Evolutionary conservation across 2,113 vertebrate species (phyloP).

Genomic region (Microcebus lehilahytsara): DNA sequence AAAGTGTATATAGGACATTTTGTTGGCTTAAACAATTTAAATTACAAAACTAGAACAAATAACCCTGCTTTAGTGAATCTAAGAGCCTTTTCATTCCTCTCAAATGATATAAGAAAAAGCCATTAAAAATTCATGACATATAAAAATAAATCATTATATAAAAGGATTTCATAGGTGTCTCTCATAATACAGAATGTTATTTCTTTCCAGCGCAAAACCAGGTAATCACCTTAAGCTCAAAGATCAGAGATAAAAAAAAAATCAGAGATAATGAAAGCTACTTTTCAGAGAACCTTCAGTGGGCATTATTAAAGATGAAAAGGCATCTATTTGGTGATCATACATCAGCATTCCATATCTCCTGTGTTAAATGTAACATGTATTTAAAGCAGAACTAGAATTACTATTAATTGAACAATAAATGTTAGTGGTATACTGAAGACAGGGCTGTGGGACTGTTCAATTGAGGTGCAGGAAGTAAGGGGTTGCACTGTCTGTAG

Average conservation of each 20-base stretch:
- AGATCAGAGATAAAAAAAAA: neutral
- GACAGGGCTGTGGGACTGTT: too few relatives aligned
- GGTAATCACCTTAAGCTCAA: neutral
- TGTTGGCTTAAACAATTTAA: conserved; percentile 49
- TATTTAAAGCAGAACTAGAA: neutral
- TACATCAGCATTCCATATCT: neutral
- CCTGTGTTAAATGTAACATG: neutral
- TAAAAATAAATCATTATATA: neutral
- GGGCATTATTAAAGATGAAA: neutral
- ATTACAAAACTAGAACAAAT: conserved; percentile 36
- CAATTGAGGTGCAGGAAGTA: neutral
- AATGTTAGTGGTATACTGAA: neutral
- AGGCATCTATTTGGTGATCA: neutral
- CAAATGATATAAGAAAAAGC: neutral
- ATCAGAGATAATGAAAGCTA: neutral
- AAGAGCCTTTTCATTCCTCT: conserved; percentile 41
- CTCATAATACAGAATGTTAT: conserved; percentile 17
- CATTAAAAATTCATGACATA: neutral
- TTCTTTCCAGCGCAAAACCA: conserved; percentile 34
- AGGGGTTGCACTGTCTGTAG: neutral
- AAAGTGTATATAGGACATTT: conserved; percentile 11
- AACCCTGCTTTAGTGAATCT: conserved; percentile 23
- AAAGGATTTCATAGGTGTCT: conserved; percentile 35
- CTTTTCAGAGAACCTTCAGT: neutral
- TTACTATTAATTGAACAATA: neutral